Evolutionary conservation across 2,113 vertebrate species (phyloP).

Genomic region (Sturnira hondurensis): DNA sequence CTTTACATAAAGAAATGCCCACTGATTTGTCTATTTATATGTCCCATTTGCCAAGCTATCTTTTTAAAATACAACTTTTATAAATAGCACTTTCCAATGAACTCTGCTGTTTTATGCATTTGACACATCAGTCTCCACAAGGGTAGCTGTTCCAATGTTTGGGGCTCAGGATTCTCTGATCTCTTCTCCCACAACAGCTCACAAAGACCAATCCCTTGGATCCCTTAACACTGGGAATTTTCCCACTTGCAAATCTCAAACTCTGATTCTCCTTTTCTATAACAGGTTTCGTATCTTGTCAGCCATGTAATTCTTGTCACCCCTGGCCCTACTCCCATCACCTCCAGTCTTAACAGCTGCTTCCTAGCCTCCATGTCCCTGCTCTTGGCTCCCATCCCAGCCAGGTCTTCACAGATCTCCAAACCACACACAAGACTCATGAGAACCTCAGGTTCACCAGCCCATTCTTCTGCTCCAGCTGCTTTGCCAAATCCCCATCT

Average conservation of each 20-base stretch:
- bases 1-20: not conserved
- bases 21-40: not conserved
- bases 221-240: not conserved
- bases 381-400: fast-evolving
- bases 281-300: not conserved
- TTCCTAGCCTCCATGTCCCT: too few species aligned
- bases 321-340: not conserved
- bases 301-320: not conserved
- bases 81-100: not conserved
- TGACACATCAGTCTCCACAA: not conserved
- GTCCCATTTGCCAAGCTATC: not conserved
- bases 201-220: not conserved
- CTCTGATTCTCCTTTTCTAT: not conserved
- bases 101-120: not conserved
- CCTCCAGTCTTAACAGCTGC: not conserved
- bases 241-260: not conserved
- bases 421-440: not conserved
- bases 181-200: not conserved
- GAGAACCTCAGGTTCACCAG: not conserved
- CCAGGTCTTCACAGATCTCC: not conserved
- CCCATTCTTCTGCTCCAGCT: not conserved
- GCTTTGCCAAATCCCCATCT: not conserved
- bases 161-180: not conserved
- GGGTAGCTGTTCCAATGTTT: not conserved
- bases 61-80: not conserved